These are phyloP conservation scores for Mnemiopsis leidyi DNA, from an alignment of 37 sponge, comb jelly and placozoan species.

Conservation along the genomic window DNA sequence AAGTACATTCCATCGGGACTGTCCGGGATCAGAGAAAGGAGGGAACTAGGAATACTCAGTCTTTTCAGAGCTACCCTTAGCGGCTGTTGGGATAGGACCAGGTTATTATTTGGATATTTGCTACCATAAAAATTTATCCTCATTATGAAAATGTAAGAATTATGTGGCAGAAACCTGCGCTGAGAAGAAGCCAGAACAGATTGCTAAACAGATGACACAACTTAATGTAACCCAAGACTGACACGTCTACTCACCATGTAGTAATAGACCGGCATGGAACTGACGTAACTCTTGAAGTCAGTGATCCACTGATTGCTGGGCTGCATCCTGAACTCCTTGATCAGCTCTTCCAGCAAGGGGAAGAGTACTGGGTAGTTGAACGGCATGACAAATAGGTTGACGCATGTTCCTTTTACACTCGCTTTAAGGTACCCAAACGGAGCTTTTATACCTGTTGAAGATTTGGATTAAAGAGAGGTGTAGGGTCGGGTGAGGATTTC, in stretches of 20 bases:
- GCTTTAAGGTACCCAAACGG: conserved; percentile 99
- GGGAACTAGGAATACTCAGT: not conserved
- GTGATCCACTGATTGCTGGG: conserved; percentile 71
- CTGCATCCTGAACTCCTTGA: conserved; percentile 29
- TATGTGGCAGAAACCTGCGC: too few relatives aligned
- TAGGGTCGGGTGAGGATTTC: too few relatives aligned
- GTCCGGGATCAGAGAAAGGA: conserved; percentile 37
- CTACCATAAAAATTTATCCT: too few relatives aligned
- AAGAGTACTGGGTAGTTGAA: conserved; percentile 88
- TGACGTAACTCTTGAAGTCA: conserved; percentile 81
- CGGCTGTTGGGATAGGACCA: not conserved
- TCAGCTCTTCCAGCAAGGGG: conserved; percentile 83
- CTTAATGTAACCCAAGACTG: too few relatives aligned
- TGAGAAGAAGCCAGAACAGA: too few relatives aligned
- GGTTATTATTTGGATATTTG: not conserved
- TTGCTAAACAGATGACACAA: too few relatives aligned
- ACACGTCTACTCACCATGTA: conserved; percentile 76
- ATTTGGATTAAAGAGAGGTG: not conserved
- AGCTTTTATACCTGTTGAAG: conserved; percentile 66
- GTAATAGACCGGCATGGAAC: conserved; percentile 83
- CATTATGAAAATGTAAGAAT: too few relatives aligned
- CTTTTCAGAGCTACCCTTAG: conserved; percentile 7
- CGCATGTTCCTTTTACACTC: conserved; percentile 78
- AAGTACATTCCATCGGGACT: not conserved
- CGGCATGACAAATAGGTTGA: conserved; percentile 90